Evolutionary conservation across 2,888 invertebrate species (phyloP).

Genomic region (Synergus umbraculus): DNA sequence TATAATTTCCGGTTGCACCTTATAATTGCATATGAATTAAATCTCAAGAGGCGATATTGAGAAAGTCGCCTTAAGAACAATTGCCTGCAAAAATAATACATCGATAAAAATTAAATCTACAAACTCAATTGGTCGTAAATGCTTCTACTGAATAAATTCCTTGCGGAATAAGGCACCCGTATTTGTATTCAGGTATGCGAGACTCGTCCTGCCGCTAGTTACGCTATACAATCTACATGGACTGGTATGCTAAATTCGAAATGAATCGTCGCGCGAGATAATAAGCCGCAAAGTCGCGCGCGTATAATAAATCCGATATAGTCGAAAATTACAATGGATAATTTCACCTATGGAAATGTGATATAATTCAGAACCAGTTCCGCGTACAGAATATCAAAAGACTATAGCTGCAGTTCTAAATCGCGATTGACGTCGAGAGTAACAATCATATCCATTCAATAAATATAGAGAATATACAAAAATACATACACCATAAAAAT

Average conservation of each 20-base stretch:
- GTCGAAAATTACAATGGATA: conserved; percentile 55
- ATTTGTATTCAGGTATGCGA: conserved; percentile 13
- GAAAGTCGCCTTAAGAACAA: neutral
- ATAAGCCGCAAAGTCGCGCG: conserved; percentile 62
- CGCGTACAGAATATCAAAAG: conserved; percentile 47
- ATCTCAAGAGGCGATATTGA: neutral
- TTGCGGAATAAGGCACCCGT: neutral
- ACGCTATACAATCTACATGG: conserved; percentile 19
- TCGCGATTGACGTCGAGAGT: neutral
- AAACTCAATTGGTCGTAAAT: conserved; percentile 22
- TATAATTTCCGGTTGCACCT: neutral
- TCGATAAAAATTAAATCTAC: neutral
- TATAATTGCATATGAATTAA: neutral
- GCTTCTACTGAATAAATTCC: conserved; percentile 29
- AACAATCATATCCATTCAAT: neutral
- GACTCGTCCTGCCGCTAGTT: conserved; percentile 10
- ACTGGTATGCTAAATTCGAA: conserved; percentile 51
- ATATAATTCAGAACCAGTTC: conserved; percentile 50
- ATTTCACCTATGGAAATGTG: conserved; percentile 52
- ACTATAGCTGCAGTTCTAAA: conserved; percentile 8
- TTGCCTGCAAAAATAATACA: neutral
- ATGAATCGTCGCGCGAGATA: conserved; percentile 63
- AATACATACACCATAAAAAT: no score
- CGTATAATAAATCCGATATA: conserved; percentile 55
- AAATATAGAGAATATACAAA: no score